Base-by-base conservation (phyloP, 2,888 invertebrate genomes). In the Synergus itoensis region DNA sequence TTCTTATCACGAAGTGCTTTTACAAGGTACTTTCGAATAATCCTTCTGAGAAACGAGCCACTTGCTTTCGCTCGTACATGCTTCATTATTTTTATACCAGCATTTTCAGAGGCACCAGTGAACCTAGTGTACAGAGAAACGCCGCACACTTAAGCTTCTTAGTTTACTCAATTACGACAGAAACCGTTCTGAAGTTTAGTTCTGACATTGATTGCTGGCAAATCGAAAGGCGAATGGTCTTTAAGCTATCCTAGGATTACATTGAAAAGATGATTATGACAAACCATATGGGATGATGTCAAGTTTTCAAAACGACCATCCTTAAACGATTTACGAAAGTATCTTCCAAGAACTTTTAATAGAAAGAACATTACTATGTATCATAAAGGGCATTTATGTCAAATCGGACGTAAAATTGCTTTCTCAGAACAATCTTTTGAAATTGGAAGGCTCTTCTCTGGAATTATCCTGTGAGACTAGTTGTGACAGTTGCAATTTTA, bases 31-130 rank as follows among this genome's bases (percentile, higher is more conserved):
- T 75, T 69, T 77, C 78, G 53, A 73, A 77, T 76, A 36, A 67
- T 65, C 65, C 57, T 75, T 76, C 60, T 75, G 63, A 64, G 53
- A 73, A 77, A 80, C 64, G 80, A 79, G 67, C 62, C 77, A 76
- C 77, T 79, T 79, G 69, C 62, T 73, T 73, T 45, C 48, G 63
- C 75, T 76, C 41, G 76, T 76, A 62, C 76, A 77, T 63, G 79
- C 81, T 81, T 81, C 81, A 79, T 81, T 81, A 79, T 81, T 79
- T 81, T 81, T 79, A 81, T 81, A 77, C 21, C 43, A 62, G 40
- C 41, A 18, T 65, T 65, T 41, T 65, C 41, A 65, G 12, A 65
- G 41, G 65, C 41, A 65, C 65, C 18, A 65, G 41, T 41, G 65
- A 41, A 65, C n/a, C 18, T 18, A 8, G 53, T 2, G 53, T 53